Conservation (phyloP, 2,888 invertebrate genomes). For the Napeogenes inachia region DNA sequence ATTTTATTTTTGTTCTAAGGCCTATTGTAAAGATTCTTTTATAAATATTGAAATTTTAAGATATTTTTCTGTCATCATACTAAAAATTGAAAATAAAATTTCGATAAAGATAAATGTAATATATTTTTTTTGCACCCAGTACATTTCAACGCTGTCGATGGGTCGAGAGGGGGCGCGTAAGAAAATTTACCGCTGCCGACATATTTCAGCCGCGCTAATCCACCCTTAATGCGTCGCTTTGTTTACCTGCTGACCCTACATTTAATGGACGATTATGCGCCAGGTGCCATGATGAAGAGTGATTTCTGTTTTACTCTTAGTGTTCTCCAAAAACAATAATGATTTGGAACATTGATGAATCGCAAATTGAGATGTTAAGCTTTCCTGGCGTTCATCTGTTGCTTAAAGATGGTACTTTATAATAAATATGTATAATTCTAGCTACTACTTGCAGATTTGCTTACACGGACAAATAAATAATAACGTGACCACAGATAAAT, state of each 20-base stretch:
- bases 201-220: constrained; percentile 76
- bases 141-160: constrained; percentile 73
- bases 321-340: too few relatives aligned
- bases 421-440: too few relatives aligned
- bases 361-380: too few relatives aligned
- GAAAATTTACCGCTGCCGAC: constrained; percentile 75
- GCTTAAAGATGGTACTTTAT: too few relatives aligned
- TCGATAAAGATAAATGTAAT: neutral
- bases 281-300: constrained; percentile 20
- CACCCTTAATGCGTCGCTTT: constrained; percentile 75
- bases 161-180: constrained; percentile 67
- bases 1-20: too few relatives aligned
- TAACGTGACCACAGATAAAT: too few relatives aligned
- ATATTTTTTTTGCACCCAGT: constrained; percentile 45
- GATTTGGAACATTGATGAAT: too few relatives aligned
- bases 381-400: too few relatives aligned
- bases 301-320: constrained; percentile 13
- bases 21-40: too few relatives aligned
- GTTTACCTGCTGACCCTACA: constrained; percentile 75
- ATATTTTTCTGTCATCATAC: neutral
- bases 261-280: constrained; percentile 39
- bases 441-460: too few relatives aligned
- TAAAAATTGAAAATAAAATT: neutral
- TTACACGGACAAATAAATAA: too few relatives aligned
- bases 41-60: neutral